These are phyloP conservation scores for Aleiodes sp. DNA, from an alignment of 1,140 invertebrate species.

Conservation along the genomic window DNA sequence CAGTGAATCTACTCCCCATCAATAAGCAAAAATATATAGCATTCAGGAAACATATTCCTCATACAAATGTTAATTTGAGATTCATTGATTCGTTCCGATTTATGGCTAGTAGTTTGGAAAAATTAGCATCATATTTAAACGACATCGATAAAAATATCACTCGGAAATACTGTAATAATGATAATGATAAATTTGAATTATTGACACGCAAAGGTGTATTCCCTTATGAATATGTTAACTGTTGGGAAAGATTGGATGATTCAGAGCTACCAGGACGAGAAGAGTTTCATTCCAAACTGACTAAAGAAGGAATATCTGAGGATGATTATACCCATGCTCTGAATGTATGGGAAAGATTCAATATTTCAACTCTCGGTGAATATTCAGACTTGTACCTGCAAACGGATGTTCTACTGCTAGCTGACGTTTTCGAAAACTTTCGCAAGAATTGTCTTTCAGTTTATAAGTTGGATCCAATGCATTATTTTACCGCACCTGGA, in stretches of 20 bases:
- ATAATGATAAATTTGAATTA: slow-evolving; percentile 33
- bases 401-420: not conserved
- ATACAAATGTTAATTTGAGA: not conserved
- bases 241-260: slow-evolving; percentile 41
- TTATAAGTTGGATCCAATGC: not conserved
- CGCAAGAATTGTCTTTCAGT: not conserved
- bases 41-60: not conserved
- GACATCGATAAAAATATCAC: slow-evolving; percentile 13
- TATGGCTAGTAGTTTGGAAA: not conserved
- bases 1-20: slow-evolving; percentile 25
- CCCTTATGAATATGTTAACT: slow-evolving; percentile 50
- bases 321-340: slow-evolving; percentile 52
- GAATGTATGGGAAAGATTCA: slow-evolving; percentile 56
- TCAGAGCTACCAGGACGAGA: slow-evolving; percentile 31
- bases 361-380: slow-evolving; percentile 51
- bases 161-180: slow-evolving; percentile 17
- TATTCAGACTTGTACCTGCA: slow-evolving; percentile 59
- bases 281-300: slow-evolving; percentile 51
- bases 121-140: not conserved
- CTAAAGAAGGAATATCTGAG: slow-evolving; percentile 40
- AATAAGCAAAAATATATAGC: not conserved
- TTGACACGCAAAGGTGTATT: slow-evolving; percentile 37
- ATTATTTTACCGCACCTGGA: not conserved
- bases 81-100: slow-evolving; percentile 2
- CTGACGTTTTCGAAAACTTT: slow-evolving; percentile 14